Base-by-base conservation (phyloP, 2,888 invertebrate genomes). In the Synanthedon andrenaeformis region DNA sequence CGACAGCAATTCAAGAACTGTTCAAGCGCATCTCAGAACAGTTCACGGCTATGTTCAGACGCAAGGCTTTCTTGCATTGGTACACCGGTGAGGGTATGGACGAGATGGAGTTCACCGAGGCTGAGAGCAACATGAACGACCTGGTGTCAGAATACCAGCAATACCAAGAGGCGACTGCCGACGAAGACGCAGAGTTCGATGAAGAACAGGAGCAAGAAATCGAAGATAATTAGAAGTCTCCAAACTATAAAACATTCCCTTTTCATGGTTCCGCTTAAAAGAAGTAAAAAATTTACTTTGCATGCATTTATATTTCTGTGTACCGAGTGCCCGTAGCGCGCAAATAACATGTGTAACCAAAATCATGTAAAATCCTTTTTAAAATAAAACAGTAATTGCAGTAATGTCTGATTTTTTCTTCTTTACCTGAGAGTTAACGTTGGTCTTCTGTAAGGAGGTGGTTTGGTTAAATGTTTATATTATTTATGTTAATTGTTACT, bases 1-100 rank as follows among this genome's bases (percentile, higher is more conserved):
- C 94, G 41, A 97, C 96, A 63, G 96, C 96, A 74, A 97, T 97
- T 81, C 96, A 96, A 75, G 96, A 96, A 83, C 84, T 97, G 71
- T 96, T 96, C 90, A 96, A 96, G 83, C 90, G 95, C 67, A 94
- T 96, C 75, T 94, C 94, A 4, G 96, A 96, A 75, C 96, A 96
- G 84, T 96, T 96, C 82, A 94, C 95, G 14, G 96, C 96, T 74
- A 97, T 97, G 97, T 97, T 97, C 91, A 92, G 97, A 74, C 92
- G 97, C 73, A 97, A 96, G 89, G 97, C 97, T 84, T 97, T 97
- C 92, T 91, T 97, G 83, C 97, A 97, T 91, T 97, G 97, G 97
- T 97, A 97, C 90, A 97, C 96, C 35, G 97, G 96, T 61, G 97
- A 96, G 84, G 97, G 97, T 66, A 96, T 97, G 96, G 96, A 97